Conservation (phyloP, 2,888 invertebrate species). For the Machimus rusticus region DNA sequence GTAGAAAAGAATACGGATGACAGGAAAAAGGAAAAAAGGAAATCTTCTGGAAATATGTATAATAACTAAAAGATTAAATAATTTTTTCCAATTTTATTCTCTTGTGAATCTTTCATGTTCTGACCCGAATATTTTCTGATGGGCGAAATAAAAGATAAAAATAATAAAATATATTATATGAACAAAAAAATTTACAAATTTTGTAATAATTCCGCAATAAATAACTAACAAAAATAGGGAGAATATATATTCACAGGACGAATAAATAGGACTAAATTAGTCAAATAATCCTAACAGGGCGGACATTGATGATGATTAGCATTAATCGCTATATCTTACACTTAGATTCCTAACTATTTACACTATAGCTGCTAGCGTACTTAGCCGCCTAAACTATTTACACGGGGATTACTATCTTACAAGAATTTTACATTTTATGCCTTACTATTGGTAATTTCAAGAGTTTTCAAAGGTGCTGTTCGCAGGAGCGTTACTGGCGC, state of each 20-base stretch:
- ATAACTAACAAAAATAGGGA: background rate
- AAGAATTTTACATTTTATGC: background rate
- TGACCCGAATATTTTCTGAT: background rate
- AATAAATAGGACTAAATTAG: background rate
- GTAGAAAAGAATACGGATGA: background rate
- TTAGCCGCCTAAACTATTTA: background rate
- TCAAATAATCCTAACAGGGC: conserved; percentile 10
- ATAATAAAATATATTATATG: background rate
- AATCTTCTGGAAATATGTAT: background rate
- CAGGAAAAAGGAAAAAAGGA: background rate
- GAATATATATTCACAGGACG: background rate
- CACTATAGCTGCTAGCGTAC: background rate
- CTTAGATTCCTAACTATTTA: background rate
- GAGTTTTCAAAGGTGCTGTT: conserved; percentile 45
- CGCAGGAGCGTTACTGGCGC: conserved; percentile 31
- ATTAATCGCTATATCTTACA: conserved; percentile 1
- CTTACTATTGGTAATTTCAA: conserved; percentile 35
- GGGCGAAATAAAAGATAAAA: background rate
- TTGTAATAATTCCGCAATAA: background rate
- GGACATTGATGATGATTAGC: conserved; percentile 27
- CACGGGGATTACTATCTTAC: background rate
- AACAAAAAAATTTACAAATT: background rate
- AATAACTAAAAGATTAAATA: background rate
- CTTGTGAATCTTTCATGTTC: background rate
- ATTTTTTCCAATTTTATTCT: background rate